phyloP scores from a whole-genome alignment of 2,113 vertebrate species.

The Pluvialis apricaria region DNA sequence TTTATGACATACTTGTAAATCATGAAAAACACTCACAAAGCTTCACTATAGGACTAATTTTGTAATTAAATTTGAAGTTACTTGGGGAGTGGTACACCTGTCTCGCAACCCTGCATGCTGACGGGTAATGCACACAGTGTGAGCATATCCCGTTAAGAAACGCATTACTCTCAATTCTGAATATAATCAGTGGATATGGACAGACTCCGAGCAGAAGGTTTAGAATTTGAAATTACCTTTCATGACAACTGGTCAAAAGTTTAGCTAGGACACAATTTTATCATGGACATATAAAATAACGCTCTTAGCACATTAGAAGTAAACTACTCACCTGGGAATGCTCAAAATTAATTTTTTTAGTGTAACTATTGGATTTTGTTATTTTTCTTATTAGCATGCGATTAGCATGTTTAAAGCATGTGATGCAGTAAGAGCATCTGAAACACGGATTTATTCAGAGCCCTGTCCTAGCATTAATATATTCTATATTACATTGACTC shows the following conservation, averaged over 20 bases:
- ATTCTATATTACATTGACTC: neutral
- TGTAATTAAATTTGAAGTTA: neutral
- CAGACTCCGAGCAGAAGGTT: neutral
- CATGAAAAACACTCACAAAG: neutral
- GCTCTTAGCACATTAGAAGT: neutral
- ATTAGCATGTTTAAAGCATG: no score
- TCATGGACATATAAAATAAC: neutral
- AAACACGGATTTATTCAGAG: neutral
- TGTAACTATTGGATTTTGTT: neutral
- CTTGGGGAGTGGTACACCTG: neutral
- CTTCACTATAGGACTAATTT: neutral
- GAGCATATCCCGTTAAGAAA: neutral
- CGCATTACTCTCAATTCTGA: neutral
- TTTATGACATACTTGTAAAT: neutral
- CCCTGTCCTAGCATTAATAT: neutral
- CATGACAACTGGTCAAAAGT: neutral
- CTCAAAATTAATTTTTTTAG: neutral
- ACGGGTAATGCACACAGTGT: accelerated
- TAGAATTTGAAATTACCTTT: neutral
- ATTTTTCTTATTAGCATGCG: no score
- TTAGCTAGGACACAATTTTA: neutral
- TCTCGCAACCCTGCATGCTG: no score
- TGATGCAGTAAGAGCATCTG: neutral
- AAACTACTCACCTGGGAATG: neutral
- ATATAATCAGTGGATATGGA: neutral